Base-by-base conservation (phyloP, 2,113 vertebrate species). In the Embiotoca jacksoni region DNA sequence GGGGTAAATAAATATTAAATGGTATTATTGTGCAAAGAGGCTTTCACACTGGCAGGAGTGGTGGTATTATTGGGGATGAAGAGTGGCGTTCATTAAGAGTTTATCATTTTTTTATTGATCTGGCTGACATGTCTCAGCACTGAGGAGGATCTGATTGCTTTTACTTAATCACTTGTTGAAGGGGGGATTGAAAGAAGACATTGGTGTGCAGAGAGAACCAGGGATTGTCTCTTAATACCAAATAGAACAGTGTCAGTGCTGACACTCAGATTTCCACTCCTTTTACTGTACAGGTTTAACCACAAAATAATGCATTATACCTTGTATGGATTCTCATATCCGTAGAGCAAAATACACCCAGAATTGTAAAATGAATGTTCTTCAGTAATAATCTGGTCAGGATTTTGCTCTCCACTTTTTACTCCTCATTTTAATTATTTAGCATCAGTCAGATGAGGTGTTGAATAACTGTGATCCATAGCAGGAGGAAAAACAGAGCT, bases 31-130 rank as follows among this genome's bases (percentile, higher is more conserved):
- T 71, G 36, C 72, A 73, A n/a, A 3, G 47, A 89, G 72, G 75
- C 83, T 87, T 77, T 84, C 65, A 81, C 39, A 79, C 80, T 78
- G 66, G 72, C 71, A 82, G 81, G 9, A 61, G 72, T 56, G 57
- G 58, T 35, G 65, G 68, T 83, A 85, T 89, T 75, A 90, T 74
- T 60, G 71, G 37, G 65, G 62, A 73, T 81, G 87, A 86, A 80
- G 72, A 84, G 87, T 56, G 53, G 64, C 55, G 59, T 83, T 89
- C 66, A 86, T 92, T 87, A 80, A 75, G 88, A 84, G 84, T 90
- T 90, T 84, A 85, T 92, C 90, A 85, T 92, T 85, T 91, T 23
- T 23, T 89, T 89, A 93, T 90, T 79, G 85, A 93, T 92, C 75
- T 32, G 49, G 39, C 61, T 78, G 88, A 88, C 82, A 86, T 85